A percentile compares a stretch with the other conserved stretches of the same genome.
Evolutionary conservation across 2,797 vertebrate genomes (phyloP).

Genomic region (Stomatorhinus walkeri): DNA sequence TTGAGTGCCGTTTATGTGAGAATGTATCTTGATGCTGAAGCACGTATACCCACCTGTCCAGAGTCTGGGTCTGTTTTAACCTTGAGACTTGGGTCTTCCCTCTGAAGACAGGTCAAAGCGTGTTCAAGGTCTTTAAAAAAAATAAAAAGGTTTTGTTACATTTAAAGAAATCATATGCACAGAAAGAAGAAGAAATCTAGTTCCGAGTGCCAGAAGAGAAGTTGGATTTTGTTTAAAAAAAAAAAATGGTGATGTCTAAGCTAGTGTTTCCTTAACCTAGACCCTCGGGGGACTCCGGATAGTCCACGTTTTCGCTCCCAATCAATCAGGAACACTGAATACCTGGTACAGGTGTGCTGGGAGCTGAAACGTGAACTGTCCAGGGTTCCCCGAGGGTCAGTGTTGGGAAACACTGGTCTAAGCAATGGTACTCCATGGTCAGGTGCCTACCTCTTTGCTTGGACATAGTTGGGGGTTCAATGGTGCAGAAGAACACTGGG

Average conservation of each 20-base stretch:
- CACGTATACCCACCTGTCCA: constrained; percentile 70
- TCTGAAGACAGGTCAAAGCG: constrained; percentile 81
- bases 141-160: background rate
- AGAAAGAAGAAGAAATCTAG: background rate
- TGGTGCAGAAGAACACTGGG: constrained; percentile 94
- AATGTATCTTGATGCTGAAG: background rate
- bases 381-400: too few species aligned
- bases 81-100: constrained; percentile 96
- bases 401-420: background rate
- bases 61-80: constrained; percentile 83
- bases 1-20: background rate
- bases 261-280: background rate
- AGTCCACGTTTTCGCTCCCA: background rate
- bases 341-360: background rate
- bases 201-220: background rate
- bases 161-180: background rate
- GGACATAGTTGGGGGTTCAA: constrained; percentile 84
- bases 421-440: background rate
- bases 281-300: background rate
- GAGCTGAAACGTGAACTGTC: background rate
- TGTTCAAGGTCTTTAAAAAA: constrained; percentile 75
- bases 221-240: background rate
- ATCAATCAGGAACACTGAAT: background rate
- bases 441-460: constrained; percentile 72
- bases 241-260: background rate